phyloP scores from a whole-genome alignment of 2,113 vertebrate genomes.

The Sapajus apella region DNA sequence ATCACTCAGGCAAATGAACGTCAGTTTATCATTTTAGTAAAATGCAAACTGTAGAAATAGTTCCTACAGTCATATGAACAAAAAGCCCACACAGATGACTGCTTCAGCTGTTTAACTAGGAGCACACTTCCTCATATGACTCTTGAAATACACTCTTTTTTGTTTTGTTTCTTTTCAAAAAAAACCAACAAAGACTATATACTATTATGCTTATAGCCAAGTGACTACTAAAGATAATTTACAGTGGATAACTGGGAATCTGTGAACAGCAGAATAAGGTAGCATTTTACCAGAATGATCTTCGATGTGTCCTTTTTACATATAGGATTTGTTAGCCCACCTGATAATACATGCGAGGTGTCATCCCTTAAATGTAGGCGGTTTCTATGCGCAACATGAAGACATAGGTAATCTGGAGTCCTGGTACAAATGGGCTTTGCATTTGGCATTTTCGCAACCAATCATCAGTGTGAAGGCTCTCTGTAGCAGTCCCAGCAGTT shows the following conservation, averaged over 20 bases:
- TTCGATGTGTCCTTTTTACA: neutral
- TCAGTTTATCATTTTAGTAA: constrained; percentile 63
- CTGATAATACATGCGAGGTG: neutral
- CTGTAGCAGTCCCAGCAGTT: neutral
- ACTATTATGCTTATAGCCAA: neutral
- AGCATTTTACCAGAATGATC: neutral
- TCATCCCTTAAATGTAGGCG: neutral
- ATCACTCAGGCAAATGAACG: constrained; percentile 55
- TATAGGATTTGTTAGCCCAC: neutral
- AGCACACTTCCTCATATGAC: constrained; percentile 8
- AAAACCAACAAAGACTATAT: neutral
- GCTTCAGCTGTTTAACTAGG: constrained; percentile 24
- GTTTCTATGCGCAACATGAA: neutral
- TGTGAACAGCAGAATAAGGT: neutral
- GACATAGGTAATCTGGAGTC: neutral
- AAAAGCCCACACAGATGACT: constrained; percentile 40
- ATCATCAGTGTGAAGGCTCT: neutral
- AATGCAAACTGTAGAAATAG: constrained; percentile 54
- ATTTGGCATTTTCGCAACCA: neutral
- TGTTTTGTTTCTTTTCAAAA: neutral
- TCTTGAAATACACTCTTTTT: constrained; percentile 29
- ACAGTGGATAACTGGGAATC: neutral
- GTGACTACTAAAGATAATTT: neutral
- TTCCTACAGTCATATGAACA: constrained; percentile 54
- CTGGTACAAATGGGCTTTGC: neutral